Evolutionary conservation across 2,888 invertebrate species (phyloP).

Genomic region (Mesorhabditis sp.): DNA sequence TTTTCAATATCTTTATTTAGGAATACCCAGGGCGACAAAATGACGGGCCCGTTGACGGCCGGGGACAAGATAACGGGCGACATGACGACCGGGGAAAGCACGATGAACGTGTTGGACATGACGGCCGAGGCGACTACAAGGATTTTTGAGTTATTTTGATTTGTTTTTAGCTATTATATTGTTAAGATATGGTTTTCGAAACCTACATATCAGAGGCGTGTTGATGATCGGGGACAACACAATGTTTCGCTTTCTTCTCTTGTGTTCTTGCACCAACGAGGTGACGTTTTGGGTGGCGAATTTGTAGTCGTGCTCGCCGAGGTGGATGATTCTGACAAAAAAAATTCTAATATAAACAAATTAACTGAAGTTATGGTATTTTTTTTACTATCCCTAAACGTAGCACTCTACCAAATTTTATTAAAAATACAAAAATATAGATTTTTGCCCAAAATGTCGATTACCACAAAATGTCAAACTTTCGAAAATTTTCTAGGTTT

Average conservation of each 20-base stretch:
- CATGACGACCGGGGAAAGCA: slow-evolving; percentile 42
- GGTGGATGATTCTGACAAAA: too few relatives aligned
- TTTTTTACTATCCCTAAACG: background rate
- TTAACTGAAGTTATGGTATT: too few relatives aligned
- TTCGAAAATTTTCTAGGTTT: slow-evolving; percentile 8
- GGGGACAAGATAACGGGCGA: slow-evolving; percentile 48
- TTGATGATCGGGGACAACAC: slow-evolving; percentile 22
- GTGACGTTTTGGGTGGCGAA: background rate
- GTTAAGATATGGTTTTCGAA: background rate
- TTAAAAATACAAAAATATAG: background rate
- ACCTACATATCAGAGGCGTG: slow-evolving; percentile 17
- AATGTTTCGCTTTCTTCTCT: slow-evolving; percentile 14
- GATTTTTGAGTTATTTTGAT: background rate
- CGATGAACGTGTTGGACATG: slow-evolving; percentile 37
- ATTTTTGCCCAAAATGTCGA: slow-evolving; percentile 1
- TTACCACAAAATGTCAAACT: background rate
- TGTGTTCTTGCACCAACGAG: background rate
- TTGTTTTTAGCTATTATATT: background rate
- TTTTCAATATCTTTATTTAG: background rate
- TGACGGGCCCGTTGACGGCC: slow-evolving; percentile 50
- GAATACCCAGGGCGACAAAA: slow-evolving; percentile 47
- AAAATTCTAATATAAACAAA: too few relatives aligned
- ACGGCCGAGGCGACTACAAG: slow-evolving; percentile 20
- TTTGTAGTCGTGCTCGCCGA: too few relatives aligned
- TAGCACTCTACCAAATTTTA: background rate